These are phyloP conservation scores for Apostichopus leukothele DNA, from an alignment of 53 echinoderm and acorn worm genomes.

Conservation along the genomic window DNA sequence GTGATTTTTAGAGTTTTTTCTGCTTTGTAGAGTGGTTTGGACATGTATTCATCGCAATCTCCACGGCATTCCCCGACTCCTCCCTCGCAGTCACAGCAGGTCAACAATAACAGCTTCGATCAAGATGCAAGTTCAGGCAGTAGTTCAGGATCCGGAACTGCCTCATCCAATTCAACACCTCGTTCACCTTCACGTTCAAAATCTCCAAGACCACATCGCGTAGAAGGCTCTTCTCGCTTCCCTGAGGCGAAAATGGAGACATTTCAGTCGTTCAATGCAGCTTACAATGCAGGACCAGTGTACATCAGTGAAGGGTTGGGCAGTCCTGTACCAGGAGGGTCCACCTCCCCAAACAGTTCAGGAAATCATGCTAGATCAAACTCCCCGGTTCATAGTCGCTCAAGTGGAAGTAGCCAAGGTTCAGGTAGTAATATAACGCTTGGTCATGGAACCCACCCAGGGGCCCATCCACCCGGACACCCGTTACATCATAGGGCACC, in stretches of 20 bases:
- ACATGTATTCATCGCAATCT: constrained; percentile 55
- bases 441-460: constrained; percentile 56
- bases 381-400: constrained; percentile 83
- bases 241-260: constrained; percentile 78
- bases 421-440: constrained; percentile 53
- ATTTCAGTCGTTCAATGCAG: constrained; percentile 96
- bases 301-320: constrained; percentile 94
- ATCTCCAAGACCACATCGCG: constrained; percentile 43
- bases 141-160: constrained; percentile 76
- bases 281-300: constrained; percentile 90
- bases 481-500: constrained; percentile 48
- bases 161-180: constrained; percentile 77
- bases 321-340: constrained; percentile 71
- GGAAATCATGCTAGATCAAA: constrained; percentile 67
- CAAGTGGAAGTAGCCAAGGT: constrained; percentile 93
- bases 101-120: constrained; percentile 47
- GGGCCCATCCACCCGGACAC: constrained; percentile 58
- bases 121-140: constrained; percentile 56
- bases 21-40: constrained; percentile 18
- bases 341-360: constrained; percentile 73
- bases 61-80: constrained; percentile 74
- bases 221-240: constrained; percentile 39
- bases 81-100: constrained; percentile 67
- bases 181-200: constrained; percentile 72
- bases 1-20: constrained; percentile 11